phyloP scores from a whole-genome alignment of 2,113 vertebrate genomes.

The Microcebus jonahi region DNA sequence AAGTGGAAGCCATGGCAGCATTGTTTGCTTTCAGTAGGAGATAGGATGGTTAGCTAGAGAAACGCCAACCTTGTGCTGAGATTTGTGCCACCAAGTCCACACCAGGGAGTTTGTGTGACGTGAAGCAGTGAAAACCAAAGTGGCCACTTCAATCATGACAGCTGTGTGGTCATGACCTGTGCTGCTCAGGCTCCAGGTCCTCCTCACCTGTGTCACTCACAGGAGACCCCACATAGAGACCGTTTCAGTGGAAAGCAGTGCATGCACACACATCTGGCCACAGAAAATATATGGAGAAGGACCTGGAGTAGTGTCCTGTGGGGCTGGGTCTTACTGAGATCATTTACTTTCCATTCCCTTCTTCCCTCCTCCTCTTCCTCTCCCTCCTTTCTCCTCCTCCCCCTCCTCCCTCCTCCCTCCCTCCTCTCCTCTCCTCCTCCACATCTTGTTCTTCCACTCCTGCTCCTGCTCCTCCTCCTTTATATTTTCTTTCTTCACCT shows the following conservation, averaged over 20 bases:
- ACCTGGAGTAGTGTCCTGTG: too few relatives aligned
- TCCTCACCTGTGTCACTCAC: not conserved
- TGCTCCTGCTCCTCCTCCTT: not conserved
- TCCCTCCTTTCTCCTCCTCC: accelerated
- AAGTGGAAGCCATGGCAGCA: not conserved
- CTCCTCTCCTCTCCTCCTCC: not conserved
- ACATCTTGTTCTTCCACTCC: not conserved
- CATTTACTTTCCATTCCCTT: too few relatives aligned
- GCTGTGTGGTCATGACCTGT: too few relatives aligned
- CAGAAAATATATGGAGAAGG: not conserved
- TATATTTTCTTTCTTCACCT: not conserved
- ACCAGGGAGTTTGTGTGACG: too few relatives aligned
- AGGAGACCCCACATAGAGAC: not conserved
- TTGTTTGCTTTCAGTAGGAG: not conserved
- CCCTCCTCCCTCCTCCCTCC: too few relatives aligned
- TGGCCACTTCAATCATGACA: too few relatives aligned
- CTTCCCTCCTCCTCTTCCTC: accelerated
- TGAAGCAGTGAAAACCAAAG: not conserved
- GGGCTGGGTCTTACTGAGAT: not conserved
- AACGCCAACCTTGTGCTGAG: accelerated
- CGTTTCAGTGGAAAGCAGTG: not conserved
- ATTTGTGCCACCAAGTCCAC: too few relatives aligned
- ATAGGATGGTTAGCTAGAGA: not conserved
- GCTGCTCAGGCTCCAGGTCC: accelerated
- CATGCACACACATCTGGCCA: accelerated